Conservation (phyloP, 53 echinoderm and acorn worm genomes). For the Echinometra lucunter region DNA sequence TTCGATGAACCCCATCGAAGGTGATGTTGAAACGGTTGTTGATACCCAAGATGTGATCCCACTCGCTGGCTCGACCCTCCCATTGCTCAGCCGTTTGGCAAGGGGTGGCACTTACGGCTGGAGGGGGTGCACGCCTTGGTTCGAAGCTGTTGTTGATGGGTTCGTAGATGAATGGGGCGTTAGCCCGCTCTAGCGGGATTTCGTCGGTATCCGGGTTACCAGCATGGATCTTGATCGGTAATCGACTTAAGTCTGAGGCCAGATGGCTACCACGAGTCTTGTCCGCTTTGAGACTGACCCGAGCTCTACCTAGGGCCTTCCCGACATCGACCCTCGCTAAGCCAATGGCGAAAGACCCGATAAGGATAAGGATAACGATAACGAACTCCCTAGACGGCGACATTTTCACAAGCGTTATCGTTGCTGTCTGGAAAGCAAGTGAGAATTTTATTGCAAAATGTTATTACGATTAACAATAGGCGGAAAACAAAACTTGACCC, state of each 20-base stretch:
- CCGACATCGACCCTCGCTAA: background rate
- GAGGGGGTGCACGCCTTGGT: background rate
- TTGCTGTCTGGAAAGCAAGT: background rate
- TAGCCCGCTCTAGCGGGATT: background rate
- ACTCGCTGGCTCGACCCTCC: constrained; percentile 95
- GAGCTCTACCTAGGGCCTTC: background rate
- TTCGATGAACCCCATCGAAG: constrained; percentile 79
- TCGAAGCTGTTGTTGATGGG: background rate
- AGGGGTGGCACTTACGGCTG: constrained; percentile 61
- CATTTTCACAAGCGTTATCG: background rate
- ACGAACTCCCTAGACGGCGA: background rate
- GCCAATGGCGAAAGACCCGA: background rate
- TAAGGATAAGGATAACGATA: background rate
- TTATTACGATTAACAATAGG: background rate
- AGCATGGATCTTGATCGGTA: background rate
- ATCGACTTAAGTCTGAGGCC: background rate
- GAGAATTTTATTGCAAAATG: background rate
- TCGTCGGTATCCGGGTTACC: background rate
- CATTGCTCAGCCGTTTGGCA: constrained; percentile 79
- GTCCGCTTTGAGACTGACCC: background rate
- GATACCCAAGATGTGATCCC: constrained; percentile 81
- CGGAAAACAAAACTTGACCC: background rate
- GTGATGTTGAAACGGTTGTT: constrained; percentile 91
- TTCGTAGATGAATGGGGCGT: background rate
- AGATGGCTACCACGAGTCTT: background rate